Evolutionary conservation across 1,140 invertebrate species (phyloP).

Genomic region (Zelostemma sp.): DNA sequence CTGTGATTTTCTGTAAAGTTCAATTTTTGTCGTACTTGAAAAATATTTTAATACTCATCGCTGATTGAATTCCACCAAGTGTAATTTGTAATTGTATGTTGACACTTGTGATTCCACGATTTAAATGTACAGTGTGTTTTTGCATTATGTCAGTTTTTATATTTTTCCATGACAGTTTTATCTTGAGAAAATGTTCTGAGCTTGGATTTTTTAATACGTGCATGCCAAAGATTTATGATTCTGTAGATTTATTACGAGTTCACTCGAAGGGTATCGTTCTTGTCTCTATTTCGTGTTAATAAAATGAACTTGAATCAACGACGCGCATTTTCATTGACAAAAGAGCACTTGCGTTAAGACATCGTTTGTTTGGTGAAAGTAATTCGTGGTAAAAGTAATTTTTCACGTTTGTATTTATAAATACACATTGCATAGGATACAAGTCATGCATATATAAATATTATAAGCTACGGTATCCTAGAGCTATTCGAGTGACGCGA

Average conservation of each 20-base stretch:
- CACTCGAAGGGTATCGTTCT: too few species aligned
- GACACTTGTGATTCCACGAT: not conserved
- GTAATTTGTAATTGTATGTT: not conserved
- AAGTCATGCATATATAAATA: conserved; percentile 66
- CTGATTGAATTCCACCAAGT: too few species aligned
- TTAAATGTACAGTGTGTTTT: conserved; percentile 24
- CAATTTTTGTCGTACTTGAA: too few species aligned
- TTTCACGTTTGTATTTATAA: conserved; percentile 66
- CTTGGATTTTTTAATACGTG: too few species aligned
- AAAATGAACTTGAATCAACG: too few species aligned
- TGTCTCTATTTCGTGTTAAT: too few species aligned
- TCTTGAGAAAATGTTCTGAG: conserved; percentile 32
- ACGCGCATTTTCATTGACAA: too few species aligned
- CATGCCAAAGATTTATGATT: conserved; percentile 32
- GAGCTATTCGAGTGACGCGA: conserved; percentile 55
- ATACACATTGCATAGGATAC: conserved; percentile 62
- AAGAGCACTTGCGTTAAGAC: too few species aligned
- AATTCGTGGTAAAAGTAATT: conserved; percentile 42
- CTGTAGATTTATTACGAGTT: too few species aligned
- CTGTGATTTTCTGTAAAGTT: too few species aligned
- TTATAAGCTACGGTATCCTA: conserved; percentile 60
- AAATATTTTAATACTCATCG: too few species aligned
- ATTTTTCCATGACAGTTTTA: conserved; percentile 31
- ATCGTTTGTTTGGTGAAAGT: conserved; percentile 14
- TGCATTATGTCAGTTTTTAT: conserved; percentile 19